These are phyloP conservation scores for Hermaeophaga mercurialis DNA, from an alignment of 2,888 invertebrate genomes.

Conservation along the genomic window DNA sequence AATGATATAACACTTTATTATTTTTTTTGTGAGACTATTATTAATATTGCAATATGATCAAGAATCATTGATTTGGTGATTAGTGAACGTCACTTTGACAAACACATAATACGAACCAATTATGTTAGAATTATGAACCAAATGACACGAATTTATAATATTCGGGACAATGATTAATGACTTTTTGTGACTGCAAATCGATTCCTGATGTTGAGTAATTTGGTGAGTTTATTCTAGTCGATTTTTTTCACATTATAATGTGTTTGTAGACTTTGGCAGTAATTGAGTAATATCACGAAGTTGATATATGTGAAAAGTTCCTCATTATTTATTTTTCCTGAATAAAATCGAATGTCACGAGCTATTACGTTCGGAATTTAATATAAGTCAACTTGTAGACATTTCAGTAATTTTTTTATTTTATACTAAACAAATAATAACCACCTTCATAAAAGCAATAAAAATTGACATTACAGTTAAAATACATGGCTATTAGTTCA, in stretches of 20 bases:
- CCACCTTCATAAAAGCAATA: too few relatives aligned
- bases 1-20: too few relatives aligned
- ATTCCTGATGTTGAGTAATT: slow-evolving; percentile 36
- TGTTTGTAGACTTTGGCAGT: slow-evolving; percentile 11
- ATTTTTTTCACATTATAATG: slow-evolving; percentile 22
- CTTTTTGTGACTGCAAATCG: slow-evolving; percentile 34
- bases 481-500: too few relatives aligned
- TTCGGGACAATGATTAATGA: slow-evolving; percentile 24
- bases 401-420: too few relatives aligned
- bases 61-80: too few relatives aligned
- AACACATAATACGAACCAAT: too few relatives aligned
- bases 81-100: too few relatives aligned
- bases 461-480: too few relatives aligned
- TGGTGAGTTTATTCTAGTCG: slow-evolving; percentile 16
- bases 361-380: neutral
- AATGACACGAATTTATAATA: slow-evolving; percentile 14
- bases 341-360: neutral
- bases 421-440: too few relatives aligned
- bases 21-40: too few relatives aligned
- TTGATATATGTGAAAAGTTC: slow-evolving; percentile 1
- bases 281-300: slow-evolving; percentile 24
- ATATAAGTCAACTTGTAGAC: too few relatives aligned
- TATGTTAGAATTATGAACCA: slow-evolving; percentile 9
- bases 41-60: too few relatives aligned
- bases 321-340: neutral